Evolutionary conservation across 2,888 invertebrate genomes (phyloP), one percentile per base, ranked within the genome.

Genomic region (Rhorus exstirpatorius): DNA sequence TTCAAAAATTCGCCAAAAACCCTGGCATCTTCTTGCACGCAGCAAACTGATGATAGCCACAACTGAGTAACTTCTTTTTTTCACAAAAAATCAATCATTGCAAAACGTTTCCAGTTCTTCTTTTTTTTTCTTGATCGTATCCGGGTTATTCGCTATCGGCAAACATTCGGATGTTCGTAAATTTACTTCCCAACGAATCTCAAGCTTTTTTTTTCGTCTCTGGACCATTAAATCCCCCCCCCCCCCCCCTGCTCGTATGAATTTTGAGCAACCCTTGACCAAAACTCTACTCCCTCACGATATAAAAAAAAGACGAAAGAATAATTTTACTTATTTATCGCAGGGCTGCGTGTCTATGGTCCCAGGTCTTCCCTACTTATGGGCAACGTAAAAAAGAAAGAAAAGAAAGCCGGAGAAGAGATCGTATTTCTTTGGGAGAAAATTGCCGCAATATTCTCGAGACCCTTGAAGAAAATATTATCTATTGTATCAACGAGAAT

Each of bases 381-480:
- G 53, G 53, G 31, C 24, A 14, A 44, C 21, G 14, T 24, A 46
- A 41, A 51, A 35, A 49, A 65, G 51, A 51, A 35, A 24, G 24
- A 35, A 35, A 12, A 21, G 44, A 26, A 24, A 49, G 31, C 24
- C 26, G 46, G 35, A 49, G 10, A 24, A 26, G 1, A 44, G n/a
- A 55, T 51, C 44, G 44, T 55, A 65, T 46, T 35, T 35, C 31
- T 55, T 53, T 6, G 21, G 31, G 17, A 44, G 8, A 65, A 76
- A 76, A 76, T 35, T 67, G 76, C 55, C 35, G 67, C 76, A 67
- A 76, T 76, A 76, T 76, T 76, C 75, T 35, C 35, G 58, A 63
- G 67, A 35, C 35, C 49, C 67, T 58, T 46, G 24, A 21, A 55
- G 35, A 67, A 46, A 35, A 55, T 14, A 44, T 75, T 55, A 24